These are phyloP conservation scores for Strigops habroptila DNA, from an alignment of 2,113 vertebrate genomes.

Conservation along the genomic window DNA sequence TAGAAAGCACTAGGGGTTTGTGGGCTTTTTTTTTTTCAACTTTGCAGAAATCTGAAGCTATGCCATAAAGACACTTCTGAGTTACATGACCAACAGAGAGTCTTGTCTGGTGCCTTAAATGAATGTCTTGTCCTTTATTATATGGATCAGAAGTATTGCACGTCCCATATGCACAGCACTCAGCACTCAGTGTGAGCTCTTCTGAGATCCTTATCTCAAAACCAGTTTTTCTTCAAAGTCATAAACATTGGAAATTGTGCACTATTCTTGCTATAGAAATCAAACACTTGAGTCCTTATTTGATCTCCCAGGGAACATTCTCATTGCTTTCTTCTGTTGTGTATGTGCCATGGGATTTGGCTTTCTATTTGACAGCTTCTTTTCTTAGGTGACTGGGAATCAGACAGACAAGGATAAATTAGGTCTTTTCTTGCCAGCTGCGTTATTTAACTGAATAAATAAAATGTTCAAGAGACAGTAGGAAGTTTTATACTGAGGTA, in stretches of 20 bases:
- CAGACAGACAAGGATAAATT: background rate
- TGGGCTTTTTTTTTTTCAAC: background rate
- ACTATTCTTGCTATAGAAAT: background rate
- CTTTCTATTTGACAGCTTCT: constrained; percentile 9
- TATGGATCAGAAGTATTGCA: background rate
- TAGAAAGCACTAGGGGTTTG: background rate
- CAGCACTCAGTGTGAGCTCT: background rate
- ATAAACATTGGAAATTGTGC: constrained; percentile 40
- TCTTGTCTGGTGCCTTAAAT: background rate
- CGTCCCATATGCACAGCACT: background rate
- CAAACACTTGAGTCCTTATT: constrained; percentile 25
- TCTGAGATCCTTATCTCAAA: constrained; percentile 25
- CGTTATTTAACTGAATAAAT: background rate
- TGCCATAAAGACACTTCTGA: background rate
- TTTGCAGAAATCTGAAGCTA: background rate
- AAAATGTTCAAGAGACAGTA: background rate
- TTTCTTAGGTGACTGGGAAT: background rate
- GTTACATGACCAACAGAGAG: background rate
- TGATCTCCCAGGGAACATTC: constrained; percentile 26
- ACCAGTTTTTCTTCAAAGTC: constrained; percentile 18
- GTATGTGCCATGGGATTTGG: constrained; percentile 23
- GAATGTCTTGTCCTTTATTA: background rate
- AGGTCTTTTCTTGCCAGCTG: background rate
- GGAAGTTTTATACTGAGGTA: background rate
- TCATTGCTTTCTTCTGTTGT: constrained; percentile 2